Conservation (phyloP, 2,888 invertebrate species). For the Aethes cnicana region DNA sequence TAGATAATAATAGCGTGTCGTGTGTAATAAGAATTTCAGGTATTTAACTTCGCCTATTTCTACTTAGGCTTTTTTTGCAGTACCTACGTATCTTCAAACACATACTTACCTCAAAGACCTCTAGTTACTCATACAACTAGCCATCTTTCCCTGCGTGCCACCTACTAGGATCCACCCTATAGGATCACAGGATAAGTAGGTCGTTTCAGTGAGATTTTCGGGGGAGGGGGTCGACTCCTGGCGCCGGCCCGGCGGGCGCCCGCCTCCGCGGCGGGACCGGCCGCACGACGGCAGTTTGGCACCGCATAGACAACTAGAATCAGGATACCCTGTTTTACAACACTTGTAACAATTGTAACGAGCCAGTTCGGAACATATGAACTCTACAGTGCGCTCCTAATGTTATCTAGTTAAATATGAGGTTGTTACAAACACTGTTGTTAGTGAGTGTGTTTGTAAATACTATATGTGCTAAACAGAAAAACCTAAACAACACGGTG, state of each 20-base stretch:
- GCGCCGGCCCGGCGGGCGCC: conserved; percentile 42
- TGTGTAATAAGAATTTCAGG: too few relatives aligned
- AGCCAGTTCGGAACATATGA: background rate
- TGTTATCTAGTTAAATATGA: background rate
- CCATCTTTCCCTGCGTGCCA: background rate
- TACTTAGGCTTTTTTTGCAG: too few relatives aligned
- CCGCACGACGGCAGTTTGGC: background rate
- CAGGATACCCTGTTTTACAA: conserved; percentile 1
- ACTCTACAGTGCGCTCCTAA: too few relatives aligned
- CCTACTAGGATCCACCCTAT: too few relatives aligned
- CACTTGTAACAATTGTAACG: background rate
- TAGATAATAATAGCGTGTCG: too few relatives aligned
- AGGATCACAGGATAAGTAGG: background rate
- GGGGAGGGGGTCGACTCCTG: conserved; percentile 34
- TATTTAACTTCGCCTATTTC: too few relatives aligned
- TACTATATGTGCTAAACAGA: conserved; percentile 11
- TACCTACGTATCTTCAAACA: too few relatives aligned
- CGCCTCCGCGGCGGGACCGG: conserved; percentile 5
- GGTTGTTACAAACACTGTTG: background rate
- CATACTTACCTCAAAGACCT: too few relatives aligned
- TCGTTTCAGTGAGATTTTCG: conserved; percentile 27
- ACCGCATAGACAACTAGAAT: background rate
- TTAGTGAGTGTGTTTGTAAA: background rate
- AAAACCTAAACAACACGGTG: conserved; percentile 2
- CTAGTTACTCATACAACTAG: too few relatives aligned